These are phyloP conservation scores for Metopolophium dirhodum DNA, from an alignment of 1,140 invertebrate genomes.

Conservation along the genomic window DNA sequence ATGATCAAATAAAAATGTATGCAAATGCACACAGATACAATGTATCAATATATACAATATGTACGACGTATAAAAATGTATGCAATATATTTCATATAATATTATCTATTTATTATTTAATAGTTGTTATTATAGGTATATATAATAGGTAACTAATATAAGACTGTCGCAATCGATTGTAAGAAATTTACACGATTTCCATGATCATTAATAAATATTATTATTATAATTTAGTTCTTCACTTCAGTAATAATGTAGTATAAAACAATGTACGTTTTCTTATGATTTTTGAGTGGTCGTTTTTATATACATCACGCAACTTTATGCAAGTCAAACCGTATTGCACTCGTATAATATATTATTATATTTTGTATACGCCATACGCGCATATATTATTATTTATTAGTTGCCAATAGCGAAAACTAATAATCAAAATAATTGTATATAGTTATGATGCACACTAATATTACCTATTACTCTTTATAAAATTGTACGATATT, in stretches of 20 bases:
- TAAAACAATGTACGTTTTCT: neutral
- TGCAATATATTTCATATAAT: neutral
- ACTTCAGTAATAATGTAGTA: neutral
- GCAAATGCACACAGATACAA: too few relatives aligned
- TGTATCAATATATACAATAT: neutral
- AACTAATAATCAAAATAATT: slow-evolving; percentile 10
- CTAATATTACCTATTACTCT: neutral
- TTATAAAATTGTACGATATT: neutral
- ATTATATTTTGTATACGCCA: neutral
- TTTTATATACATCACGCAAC: neutral
- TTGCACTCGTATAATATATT: neutral
- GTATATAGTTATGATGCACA: neutral
- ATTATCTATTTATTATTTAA: neutral
- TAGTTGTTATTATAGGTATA: neutral
- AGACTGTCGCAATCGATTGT: neutral
- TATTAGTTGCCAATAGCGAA: neutral
- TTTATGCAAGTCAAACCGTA: neutral
- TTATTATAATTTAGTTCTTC: neutral
- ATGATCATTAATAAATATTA: neutral
- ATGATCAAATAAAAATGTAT: neutral
- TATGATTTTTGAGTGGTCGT: neutral
- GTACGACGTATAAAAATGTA: too few relatives aligned
- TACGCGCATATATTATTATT: neutral
- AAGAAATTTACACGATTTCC: neutral
- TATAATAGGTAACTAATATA: neutral